Percentiles rank a stretch among this genome's conserved stretches.
phyloP scores from a whole-genome alignment of 1,140 invertebrate species.

The Pseudomyrmex gracilis region DNA sequence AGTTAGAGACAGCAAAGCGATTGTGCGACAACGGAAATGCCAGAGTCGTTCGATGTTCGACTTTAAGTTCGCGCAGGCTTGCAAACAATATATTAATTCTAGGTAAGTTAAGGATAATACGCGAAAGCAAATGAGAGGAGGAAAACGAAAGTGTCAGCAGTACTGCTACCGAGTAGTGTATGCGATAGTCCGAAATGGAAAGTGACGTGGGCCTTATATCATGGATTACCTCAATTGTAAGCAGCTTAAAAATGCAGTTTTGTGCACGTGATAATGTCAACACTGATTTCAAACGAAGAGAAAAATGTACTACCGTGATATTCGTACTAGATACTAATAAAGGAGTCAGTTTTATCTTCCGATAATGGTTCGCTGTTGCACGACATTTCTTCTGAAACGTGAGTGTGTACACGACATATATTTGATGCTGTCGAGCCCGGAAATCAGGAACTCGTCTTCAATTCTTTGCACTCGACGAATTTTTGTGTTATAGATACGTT shows the following conservation, averaged over 20 bases:
- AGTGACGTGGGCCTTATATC: slow-evolving; percentile 75
- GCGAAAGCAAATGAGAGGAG: not conserved
- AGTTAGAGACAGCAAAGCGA: slow-evolving; percentile 35
- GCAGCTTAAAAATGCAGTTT: slow-evolving; percentile 72
- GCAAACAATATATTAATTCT: slow-evolving; percentile 61
- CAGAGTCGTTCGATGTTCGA: slow-evolving; percentile 50
- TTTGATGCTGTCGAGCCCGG: slow-evolving; percentile 30
- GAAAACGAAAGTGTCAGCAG: slow-evolving; percentile 2
- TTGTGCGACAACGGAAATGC: slow-evolving; percentile 20
- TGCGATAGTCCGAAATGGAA: slow-evolving; percentile 70
- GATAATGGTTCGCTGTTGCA: slow-evolving; percentile 58
- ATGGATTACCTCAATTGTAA: slow-evolving; percentile 76
- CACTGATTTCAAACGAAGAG: slow-evolving; percentile 41
- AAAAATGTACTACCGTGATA: slow-evolving; percentile 41
- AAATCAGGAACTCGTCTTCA: slow-evolving; percentile 23
- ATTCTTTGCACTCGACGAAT: slow-evolving; percentile 7
- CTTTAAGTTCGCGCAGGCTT: slow-evolving; percentile 45
- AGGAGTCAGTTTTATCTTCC: slow-evolving; percentile 51
- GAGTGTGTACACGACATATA: not conserved
- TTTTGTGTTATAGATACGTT: slow-evolving; percentile 1
- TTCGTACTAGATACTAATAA: slow-evolving; percentile 60
- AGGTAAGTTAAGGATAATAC: slow-evolving; percentile 53
- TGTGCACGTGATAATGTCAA: slow-evolving; percentile 66
- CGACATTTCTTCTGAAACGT: slow-evolving; percentile 15
- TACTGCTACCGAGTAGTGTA: slow-evolving; percentile 55